Percentiles rank a stretch among this genome's conserved stretches.
Conservation (phyloP, 2,888 invertebrate genomes). For the Orthosia gothica region DNA sequence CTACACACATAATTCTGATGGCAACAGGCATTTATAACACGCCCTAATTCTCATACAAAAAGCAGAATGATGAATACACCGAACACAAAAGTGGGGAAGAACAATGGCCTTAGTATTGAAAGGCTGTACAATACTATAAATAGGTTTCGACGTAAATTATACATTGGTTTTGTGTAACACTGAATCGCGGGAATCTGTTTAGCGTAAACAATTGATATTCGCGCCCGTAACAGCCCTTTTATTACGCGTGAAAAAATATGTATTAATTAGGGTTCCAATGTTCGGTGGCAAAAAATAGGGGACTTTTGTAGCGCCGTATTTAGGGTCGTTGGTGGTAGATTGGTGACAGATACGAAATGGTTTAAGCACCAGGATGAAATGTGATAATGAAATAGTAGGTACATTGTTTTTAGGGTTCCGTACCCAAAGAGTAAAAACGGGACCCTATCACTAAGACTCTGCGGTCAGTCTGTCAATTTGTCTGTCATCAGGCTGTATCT, state of each 20-base stretch:
- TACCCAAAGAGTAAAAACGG: too few relatives aligned
- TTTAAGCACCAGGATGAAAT: background rate
- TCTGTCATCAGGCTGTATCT: too few relatives aligned
- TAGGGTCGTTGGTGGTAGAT: background rate
- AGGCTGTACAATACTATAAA: slow-evolving; percentile 26
- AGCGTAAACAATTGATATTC: slow-evolving; percentile 24
- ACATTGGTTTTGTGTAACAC: slow-evolving; percentile 12
- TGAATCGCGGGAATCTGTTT: slow-evolving; percentile 23
- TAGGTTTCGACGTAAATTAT: slow-evolving; percentile 15
- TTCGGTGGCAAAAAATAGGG: slow-evolving; percentile 17
- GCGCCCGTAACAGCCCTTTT: background rate
- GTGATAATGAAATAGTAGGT: too few relatives aligned
- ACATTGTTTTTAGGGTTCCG: too few relatives aligned
- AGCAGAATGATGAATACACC: slow-evolving; percentile 40
- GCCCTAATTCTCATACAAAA: slow-evolving; percentile 52
- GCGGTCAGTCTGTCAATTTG: too few relatives aligned
- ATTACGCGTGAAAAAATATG: background rate
- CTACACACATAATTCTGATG: background rate
- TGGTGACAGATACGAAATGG: background rate
- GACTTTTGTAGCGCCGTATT: background rate
- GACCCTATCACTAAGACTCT: too few relatives aligned
- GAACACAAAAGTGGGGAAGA: slow-evolving; percentile 38
- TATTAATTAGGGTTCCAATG: slow-evolving; percentile 32
- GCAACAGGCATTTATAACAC: slow-evolving; percentile 22
- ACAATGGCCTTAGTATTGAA: slow-evolving; percentile 48